Evolutionary conservation across 2,113 vertebrate genomes (phyloP).

Genomic region (Corapipo altera): DNA sequence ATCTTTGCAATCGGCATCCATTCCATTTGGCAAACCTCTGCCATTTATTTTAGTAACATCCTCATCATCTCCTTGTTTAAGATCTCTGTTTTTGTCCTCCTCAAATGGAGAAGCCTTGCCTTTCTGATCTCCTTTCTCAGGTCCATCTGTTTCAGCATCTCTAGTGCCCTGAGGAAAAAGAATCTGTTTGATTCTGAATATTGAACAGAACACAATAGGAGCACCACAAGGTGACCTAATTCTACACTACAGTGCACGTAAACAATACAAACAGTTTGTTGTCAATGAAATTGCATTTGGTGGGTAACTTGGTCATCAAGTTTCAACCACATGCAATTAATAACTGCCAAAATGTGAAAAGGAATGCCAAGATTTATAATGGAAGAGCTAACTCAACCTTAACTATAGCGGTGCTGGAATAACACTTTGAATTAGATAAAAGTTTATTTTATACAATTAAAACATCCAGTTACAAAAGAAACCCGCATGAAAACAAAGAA

Average conservation of each 20-base stretch:
- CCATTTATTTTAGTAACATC: slow-evolving; percentile 91
- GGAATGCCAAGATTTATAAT: slow-evolving; percentile 71
- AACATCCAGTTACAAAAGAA: neutral
- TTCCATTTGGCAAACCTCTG: slow-evolving; percentile 94
- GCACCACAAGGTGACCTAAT: slow-evolving; percentile 68
- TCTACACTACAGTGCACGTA: slow-evolving; percentile 67
- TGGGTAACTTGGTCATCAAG: slow-evolving; percentile 55
- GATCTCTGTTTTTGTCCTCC: slow-evolving; percentile 93
- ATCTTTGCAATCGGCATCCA: slow-evolving; percentile 99
- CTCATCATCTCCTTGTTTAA: slow-evolving; percentile 89
- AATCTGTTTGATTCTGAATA: slow-evolving; percentile 78
- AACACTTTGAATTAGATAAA: slow-evolving; percentile 38
- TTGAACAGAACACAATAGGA: slow-evolving; percentile 72
- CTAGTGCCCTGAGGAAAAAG: slow-evolving; percentile 86
- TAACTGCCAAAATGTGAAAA: slow-evolving; percentile 57
- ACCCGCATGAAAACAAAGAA: neutral
- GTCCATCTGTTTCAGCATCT: slow-evolving; percentile 90
- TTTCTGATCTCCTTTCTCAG: slow-evolving; percentile 90
- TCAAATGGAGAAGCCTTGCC: slow-evolving; percentile 94
- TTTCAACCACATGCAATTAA: slow-evolving; percentile 65
- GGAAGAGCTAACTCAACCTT: slow-evolving; percentile 75
- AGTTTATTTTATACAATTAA: neutral
- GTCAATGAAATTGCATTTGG: slow-evolving; percentile 57
- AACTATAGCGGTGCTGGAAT: slow-evolving; percentile 68
- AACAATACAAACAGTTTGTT: slow-evolving; percentile 63